phyloP scores from a whole-genome alignment of 1,140 invertebrate species.

The Orchesella cincta region DNA sequence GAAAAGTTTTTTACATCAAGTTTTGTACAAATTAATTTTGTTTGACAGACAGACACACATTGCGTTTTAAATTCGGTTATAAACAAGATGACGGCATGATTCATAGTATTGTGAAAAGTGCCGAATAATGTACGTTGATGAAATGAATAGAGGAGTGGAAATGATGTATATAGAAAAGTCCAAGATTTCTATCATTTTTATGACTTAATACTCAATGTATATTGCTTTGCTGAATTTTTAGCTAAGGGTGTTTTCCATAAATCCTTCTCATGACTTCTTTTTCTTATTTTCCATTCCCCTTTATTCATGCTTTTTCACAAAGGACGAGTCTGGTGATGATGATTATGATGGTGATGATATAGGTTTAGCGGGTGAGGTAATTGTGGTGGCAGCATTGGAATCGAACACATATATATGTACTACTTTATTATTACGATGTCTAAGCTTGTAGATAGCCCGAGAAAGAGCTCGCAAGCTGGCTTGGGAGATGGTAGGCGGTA shows the following conservation, averaged over 20 bases:
- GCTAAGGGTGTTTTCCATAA: neutral
- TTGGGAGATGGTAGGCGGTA: conserved; percentile 18
- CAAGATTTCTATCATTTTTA: conserved; percentile 24
- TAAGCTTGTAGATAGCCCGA: too few relatives aligned
- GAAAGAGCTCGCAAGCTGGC: too few relatives aligned
- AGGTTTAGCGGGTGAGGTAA: conserved; percentile 13
- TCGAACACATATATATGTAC: conserved; percentile 10
- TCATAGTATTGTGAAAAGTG: too few relatives aligned
- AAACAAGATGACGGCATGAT: neutral
- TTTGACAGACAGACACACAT: too few relatives aligned
- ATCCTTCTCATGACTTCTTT: neutral
- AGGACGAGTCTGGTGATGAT: neutral
- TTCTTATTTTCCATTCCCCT: neutral
- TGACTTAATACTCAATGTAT: conserved; percentile 22
- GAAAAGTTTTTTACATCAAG: too few relatives aligned
- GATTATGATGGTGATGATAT: conserved; percentile 16
- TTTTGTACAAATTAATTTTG: too few relatives aligned
- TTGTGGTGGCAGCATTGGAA: neutral
- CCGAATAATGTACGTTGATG: too few relatives aligned
- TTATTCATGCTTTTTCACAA: neutral
- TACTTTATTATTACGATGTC: neutral
- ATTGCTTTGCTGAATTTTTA: neutral
- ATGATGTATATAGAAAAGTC: neutral
- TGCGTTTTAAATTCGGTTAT: neutral
- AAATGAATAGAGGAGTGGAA: too few relatives aligned